Evolutionary conservation across 2,113 vertebrate genomes (phyloP).

Genomic region (Corydoras maculifer): DNA sequence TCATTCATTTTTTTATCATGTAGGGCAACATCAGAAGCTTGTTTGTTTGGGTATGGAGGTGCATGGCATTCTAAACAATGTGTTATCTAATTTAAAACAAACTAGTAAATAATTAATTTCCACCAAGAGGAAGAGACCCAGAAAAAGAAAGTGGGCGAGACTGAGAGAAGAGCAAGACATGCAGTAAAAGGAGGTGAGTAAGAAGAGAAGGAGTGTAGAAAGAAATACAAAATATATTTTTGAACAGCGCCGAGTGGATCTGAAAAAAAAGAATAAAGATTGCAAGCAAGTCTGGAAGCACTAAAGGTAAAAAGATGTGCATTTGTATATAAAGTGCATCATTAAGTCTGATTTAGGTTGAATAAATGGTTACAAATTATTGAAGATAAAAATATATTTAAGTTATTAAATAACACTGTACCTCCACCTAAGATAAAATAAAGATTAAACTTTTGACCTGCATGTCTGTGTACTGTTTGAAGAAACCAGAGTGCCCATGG

Average conservation of each 20-base stretch:
- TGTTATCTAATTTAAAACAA: slow-evolving; percentile 26
- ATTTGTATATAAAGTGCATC: too few relatives aligned
- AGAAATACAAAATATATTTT: slow-evolving; percentile 20
- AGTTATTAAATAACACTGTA: too few relatives aligned
- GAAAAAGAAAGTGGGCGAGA: slow-evolving; percentile 3
- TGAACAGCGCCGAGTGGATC: slow-evolving; percentile 40
- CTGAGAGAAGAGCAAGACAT: slow-evolving; percentile 2
- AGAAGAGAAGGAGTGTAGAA: slow-evolving; percentile 31
- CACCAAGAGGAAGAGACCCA: slow-evolving; percentile 21
- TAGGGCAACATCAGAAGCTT: too few relatives aligned
- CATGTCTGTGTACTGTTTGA: too few relatives aligned
- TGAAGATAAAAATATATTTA: too few relatives aligned
- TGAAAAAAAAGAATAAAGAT: slow-evolving; percentile 39
- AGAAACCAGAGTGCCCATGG: too few relatives aligned
- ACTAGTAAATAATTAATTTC: slow-evolving; percentile 64
- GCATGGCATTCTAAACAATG: slow-evolving; percentile 30
- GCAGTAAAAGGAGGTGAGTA: slow-evolving; percentile 9
- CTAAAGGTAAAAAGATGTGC: slow-evolving; percentile 42
- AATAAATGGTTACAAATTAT: too few relatives aligned
- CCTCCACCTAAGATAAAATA: too few relatives aligned
- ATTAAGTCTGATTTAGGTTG: too few relatives aligned
- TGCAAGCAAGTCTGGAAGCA: slow-evolving; percentile 37
- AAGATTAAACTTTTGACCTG: too few relatives aligned
- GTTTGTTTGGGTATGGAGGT: too few relatives aligned
- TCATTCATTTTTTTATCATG: too few relatives aligned